These are phyloP conservation scores for Sebastiscus albofasciatus DNA, from an alignment of 2,797 vertebrate species.

Conservation along the genomic window DNA sequence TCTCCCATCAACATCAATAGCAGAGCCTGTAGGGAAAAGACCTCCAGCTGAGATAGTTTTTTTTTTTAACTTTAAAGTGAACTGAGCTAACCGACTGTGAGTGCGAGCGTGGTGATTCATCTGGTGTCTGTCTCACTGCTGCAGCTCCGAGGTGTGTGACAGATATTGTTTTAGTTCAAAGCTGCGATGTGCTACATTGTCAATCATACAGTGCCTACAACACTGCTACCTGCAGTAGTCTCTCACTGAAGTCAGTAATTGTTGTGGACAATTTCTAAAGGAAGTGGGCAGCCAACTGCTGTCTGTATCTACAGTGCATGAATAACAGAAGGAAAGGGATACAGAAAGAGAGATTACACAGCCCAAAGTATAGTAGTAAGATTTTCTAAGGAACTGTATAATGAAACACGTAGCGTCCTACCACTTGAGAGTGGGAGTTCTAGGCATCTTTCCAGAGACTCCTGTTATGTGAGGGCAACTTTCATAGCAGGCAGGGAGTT, in stretches of 20 bases:
- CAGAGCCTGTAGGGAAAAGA: slow-evolving; percentile 7
- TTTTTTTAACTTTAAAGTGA: slow-evolving; percentile 1
- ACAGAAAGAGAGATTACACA: slow-evolving; percentile 12
- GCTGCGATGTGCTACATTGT: slow-evolving; percentile 30
- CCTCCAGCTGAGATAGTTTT: slow-evolving; percentile 23
- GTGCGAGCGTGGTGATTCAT: slow-evolving; percentile 39
- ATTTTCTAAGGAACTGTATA: slow-evolving; percentile 3
- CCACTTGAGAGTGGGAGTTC: slow-evolving; percentile 20
- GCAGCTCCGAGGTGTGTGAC: slow-evolving; percentile 41
- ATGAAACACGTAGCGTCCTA: not conserved
- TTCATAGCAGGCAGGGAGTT: slow-evolving; percentile 1
- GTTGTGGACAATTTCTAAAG: slow-evolving; percentile 16
- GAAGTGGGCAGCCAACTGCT: not conserved
- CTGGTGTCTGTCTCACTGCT: slow-evolving; percentile 34
- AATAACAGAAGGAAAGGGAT: not conserved
- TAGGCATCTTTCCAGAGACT: slow-evolving; percentile 19
- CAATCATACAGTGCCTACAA: slow-evolving; percentile 42
- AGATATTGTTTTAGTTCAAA: slow-evolving; percentile 63
- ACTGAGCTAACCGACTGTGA: slow-evolving; percentile 37
- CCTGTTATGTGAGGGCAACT: slow-evolving; percentile 1
- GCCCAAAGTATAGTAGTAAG: not conserved
- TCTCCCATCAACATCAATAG: slow-evolving; percentile 28
- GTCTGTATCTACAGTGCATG: not conserved
- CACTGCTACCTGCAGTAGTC: slow-evolving; percentile 6
- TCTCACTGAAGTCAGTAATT: slow-evolving; percentile 21